Evolutionary conservation across 1,140 invertebrate genomes (phyloP), one percentile per base, ranked within the genome.

Genomic region (Danaus melanippus): DNA sequence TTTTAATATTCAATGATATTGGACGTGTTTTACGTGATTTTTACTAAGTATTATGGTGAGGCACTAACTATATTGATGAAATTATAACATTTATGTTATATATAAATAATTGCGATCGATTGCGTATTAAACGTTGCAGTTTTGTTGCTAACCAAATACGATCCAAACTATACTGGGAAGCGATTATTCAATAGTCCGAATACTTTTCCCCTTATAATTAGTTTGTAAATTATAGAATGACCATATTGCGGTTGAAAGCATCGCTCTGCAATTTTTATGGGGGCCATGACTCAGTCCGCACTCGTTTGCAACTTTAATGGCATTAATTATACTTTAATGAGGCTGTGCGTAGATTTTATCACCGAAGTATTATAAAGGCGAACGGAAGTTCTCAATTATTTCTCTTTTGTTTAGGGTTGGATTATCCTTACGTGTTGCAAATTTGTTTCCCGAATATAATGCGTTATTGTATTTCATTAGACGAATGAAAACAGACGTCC

Each of bases 251-350:
- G 53, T 53, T 53, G 12, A 44, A 56, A 48, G 42, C 53, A 53
- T 58, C 51, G 55, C 47, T 12, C 47, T 57, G 60, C 56, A 55
- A 55, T 51, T 58, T 60, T 64, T 57, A 58, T 56, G 55, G 49
- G 53, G 58, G 58, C 58, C 42, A 52, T 65, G 63, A 61, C 15
- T 58, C 58, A 65, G 43, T 46, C 43, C 46, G 41, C 50, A 46
- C 58, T 66, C 57, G 40, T 59, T 59, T 53, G 55, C 54, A 53
- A 46, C 41, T 58, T 58, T 50, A 50, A 50, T 56, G 45, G 50
- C 53, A 46, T 61, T 51, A 55, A 62, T 59, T 56, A 58, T 56
- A 40, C 10, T 58, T 58, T 63, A 58, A 59, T 63, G 49, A 58
- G 61, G 12, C 49, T 32, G 45, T 50, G 60, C 54, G 55, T 58